These are phyloP conservation scores for Amblyornis subalaris DNA, from an alignment of 2,113 vertebrate genomes.

Conservation along the genomic window DNA sequence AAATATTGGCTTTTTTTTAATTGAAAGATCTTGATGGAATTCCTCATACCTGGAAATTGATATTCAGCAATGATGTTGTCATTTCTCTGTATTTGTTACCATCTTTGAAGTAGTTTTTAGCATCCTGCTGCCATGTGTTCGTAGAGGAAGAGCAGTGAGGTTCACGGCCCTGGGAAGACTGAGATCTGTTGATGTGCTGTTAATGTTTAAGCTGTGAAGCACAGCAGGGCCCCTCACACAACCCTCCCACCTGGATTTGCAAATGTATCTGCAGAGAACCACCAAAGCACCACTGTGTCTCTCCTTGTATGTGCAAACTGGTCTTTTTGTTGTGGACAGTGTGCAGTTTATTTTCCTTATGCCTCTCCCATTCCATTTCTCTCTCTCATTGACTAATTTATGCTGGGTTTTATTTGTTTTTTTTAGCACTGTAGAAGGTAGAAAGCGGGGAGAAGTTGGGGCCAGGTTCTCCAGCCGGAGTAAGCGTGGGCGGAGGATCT, in stretches of 20 bases:
- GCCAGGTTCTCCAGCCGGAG: background rate
- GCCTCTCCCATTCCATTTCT: slow-evolving; percentile 40
- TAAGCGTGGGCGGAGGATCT: fast-evolving
- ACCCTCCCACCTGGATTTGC: background rate
- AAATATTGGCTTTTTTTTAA: slow-evolving; percentile 23
- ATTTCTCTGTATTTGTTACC: slow-evolving; percentile 24
- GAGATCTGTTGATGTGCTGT: background rate
- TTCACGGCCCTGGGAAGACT: background rate
- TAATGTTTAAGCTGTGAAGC: background rate
- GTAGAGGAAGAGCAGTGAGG: slow-evolving; percentile 20
- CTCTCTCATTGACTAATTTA: slow-evolving; percentile 59
- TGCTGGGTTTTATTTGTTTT: slow-evolving; percentile 46
- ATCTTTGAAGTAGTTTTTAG: slow-evolving; percentile 9
- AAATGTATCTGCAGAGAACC: fast-evolving
- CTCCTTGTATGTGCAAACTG: background rate
- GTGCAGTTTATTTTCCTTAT: slow-evolving; percentile 36
- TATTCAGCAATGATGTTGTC: slow-evolving; percentile 33
- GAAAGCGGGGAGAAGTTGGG: background rate
- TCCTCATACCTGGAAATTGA: slow-evolving; percentile 23
- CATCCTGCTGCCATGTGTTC: slow-evolving; percentile 39
- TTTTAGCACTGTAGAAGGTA: slow-evolving; percentile 14
- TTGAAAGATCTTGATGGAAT: slow-evolving; percentile 33
- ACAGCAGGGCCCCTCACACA: background rate
- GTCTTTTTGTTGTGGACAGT: slow-evolving; percentile 17
- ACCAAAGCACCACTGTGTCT: background rate